Base-by-base conservation (phyloP, 2,113 vertebrate species). In the Brachypteracias leptosomus region DNA sequence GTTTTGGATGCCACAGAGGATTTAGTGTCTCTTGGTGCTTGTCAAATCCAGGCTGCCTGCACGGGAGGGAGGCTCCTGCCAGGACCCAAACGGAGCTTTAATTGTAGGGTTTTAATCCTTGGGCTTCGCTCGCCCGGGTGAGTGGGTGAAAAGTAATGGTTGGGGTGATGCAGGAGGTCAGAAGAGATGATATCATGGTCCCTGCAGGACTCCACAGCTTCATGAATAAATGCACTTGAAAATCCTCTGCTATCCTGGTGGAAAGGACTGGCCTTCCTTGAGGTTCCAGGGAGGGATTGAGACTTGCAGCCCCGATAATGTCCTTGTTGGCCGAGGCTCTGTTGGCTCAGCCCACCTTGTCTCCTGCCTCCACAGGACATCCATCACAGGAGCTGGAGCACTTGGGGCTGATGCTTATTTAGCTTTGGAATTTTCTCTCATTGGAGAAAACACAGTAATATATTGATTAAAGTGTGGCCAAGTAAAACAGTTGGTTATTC, bases 21-120 rank as follows among this genome's bases (percentile, higher is more conserved):
- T 92, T 92, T 90, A 25, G 40, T 65, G 51, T 96, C 79, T 81
- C 71, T 36, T 66, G 94, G 47, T 66, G 82, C 75, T 79, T 35
- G 49, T 76, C 85, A 79, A 35, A n/a, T 17, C 26, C 25, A 66
- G 10, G 9, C 49, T 33, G 74, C 1, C 10, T 86, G 91, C 81
- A 71, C 0, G 0, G 47, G 13, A 46, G 7, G 47, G 21, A 2
- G 14, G 38, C 38, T 73, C 40, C 33, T 28, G 70, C 78, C 92
- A 90, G 63, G 35, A 70, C 49, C 63, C 25, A 36, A 29, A 49
- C 7, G 55, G 24, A 89, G 65, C 26, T 93, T 59, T 72, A 68
- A 8, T 46, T 71, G 26, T 4, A 13, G 66, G 49, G 11, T 28
- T 94, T 78, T 29, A 11, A 3, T 65, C 57, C 35, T 16, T 52